Evolutionary conservation across 1,140 invertebrate genomes (phyloP), one percentile per base, ranked within the genome.

Genomic region (Drosophila nebulosa): DNA sequence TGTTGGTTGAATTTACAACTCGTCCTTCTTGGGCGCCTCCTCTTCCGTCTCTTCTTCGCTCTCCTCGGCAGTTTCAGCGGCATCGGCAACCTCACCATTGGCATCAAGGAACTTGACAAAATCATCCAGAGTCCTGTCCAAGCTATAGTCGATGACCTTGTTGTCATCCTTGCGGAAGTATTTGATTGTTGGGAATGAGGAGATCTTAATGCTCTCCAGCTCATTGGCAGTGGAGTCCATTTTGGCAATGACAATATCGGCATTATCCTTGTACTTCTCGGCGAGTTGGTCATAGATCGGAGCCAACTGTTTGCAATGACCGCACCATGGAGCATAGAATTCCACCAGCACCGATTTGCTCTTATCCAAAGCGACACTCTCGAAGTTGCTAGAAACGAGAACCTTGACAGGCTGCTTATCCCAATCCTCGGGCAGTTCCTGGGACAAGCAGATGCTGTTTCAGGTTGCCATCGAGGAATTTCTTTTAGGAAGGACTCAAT

Each of bases 151-250:
- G 74, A 99, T 94, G 76, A 97, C 97, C 93, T 98, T 95, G 92
- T 98, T 98, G 69, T 96, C 96, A 52, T 94, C 96, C 92, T 98
- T 98, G 74, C 96, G 96, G 94, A 97, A 99, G 73, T 98, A 94
- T 91, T 97, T 99, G 90, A 99, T 95, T 26, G 99, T 99, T 35
- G 99, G 99, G 95, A 98, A 99, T 70, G 95, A 98, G 63, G 95
- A 95, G 90, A 99, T 95, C 93, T 98, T 99, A 32, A 97, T 96
- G 93, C 97, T 96, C 84, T 98, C 97, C 63, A 99, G 92, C 93
- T 99, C 99, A 92, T 99, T 99, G 89, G 95, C 96, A 62, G 98
- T 99, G 53, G 98, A 95, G 92, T 99, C 99, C 94, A 99, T 99
- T 93, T 99, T 99, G 73, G 98, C 98, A 91, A 99, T 97, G 10